Conservation (phyloP, 2,888 invertebrate species). For the Hemithea aestivaria region DNA sequence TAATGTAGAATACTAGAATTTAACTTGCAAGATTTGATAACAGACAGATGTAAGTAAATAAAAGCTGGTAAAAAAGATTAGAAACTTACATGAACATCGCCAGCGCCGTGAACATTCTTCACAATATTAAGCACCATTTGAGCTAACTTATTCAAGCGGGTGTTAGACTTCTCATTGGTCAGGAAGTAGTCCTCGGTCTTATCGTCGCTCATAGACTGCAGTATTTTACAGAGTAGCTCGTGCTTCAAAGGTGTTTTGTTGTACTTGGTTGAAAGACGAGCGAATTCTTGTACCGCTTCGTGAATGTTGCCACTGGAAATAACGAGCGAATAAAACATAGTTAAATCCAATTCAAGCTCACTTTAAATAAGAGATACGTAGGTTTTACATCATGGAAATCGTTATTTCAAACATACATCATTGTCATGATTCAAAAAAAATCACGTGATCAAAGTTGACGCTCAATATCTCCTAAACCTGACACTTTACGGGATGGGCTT, state of each 20-base stretch:
- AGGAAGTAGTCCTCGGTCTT: constrained; percentile 53
- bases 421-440: too few species aligned
- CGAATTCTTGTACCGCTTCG: constrained; percentile 78
- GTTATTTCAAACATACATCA: too few species aligned
- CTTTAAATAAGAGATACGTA: too few species aligned
- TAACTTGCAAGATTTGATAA: too few species aligned
- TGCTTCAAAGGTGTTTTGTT: constrained; percentile 82
- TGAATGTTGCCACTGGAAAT: constrained; percentile 59
- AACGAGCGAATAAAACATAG: too few species aligned
- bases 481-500: too few species aligned
- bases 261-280: constrained; percentile 66
- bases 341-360: too few species aligned
- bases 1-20: too few species aligned
- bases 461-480: too few species aligned
- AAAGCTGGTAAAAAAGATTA: background rate
- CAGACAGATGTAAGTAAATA: too few species aligned
- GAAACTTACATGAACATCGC: constrained; percentile 57
- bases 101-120: constrained; percentile 56
- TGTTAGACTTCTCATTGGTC: constrained; percentile 45
- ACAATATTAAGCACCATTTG: constrained; percentile 50
- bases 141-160: constrained; percentile 45
- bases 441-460: too few species aligned
- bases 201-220: constrained; percentile 52
- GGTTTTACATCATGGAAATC: too few species aligned
- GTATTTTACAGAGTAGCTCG: constrained; percentile 74